Conservation (phyloP, 2,113 vertebrate genomes). For the Megalops atlanticus region DNA sequence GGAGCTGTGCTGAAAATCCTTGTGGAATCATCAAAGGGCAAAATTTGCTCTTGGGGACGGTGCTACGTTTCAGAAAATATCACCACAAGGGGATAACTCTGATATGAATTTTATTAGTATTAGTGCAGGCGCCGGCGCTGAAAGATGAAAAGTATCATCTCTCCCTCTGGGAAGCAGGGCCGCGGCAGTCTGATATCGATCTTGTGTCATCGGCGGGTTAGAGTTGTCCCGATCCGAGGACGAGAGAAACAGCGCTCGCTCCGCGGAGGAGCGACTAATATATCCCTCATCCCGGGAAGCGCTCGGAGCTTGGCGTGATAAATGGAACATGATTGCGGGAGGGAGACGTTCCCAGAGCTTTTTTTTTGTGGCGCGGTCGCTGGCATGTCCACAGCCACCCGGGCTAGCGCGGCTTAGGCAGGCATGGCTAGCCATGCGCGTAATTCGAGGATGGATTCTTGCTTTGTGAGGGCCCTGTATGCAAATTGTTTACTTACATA, state of each 20-base stretch:
- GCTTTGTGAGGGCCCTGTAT: constrained; percentile 20
- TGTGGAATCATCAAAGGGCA: no score
- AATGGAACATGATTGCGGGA: neutral
- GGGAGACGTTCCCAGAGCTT: neutral
- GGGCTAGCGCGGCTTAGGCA: constrained; percentile 4
- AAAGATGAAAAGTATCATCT: neutral
- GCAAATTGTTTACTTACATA: constrained; percentile 29
- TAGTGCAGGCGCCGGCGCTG: neutral
- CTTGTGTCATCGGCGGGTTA: neutral
- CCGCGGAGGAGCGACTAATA: neutral
- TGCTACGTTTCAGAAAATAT: neutral
- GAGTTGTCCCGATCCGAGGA: neutral
- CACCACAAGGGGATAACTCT: neutral
- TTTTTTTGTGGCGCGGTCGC: neutral
- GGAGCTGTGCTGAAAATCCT: neutral
- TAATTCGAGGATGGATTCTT: constrained; percentile 7
- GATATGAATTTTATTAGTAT: neutral
- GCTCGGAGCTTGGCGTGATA: neutral
- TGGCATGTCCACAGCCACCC: neutral
- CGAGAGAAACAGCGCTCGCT: neutral
- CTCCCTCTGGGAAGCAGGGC: neutral
- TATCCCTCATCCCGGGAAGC: neutral
- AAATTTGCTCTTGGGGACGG: neutral
- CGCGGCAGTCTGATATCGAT: neutral
- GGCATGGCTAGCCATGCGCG: constrained; percentile 31